Evolutionary conservation across 1,140 invertebrate species (phyloP).

Genomic region (Potamilus streckersoni): DNA sequence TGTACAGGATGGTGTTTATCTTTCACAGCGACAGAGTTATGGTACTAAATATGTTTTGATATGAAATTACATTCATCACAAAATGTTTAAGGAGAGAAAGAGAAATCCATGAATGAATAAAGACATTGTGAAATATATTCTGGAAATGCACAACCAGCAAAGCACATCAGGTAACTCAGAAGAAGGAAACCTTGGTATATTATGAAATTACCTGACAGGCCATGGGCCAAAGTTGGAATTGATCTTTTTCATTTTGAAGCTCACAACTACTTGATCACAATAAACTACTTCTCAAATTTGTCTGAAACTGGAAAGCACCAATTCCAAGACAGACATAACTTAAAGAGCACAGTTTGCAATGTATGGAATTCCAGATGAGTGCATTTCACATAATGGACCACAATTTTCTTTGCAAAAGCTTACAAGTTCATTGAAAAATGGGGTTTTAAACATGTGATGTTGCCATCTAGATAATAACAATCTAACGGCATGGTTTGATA

Average conservation of each 20-base stretch:
- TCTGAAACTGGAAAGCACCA: slow-evolving; percentile 23
- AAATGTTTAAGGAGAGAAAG: slow-evolving; percentile 23
- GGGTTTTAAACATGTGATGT: slow-evolving; percentile 34
- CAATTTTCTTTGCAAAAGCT: slow-evolving; percentile 37
- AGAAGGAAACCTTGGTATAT: slow-evolving; percentile 17
- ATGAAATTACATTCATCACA: too few relatives aligned
- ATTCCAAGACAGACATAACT: slow-evolving; percentile 6
- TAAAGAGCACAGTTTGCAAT: slow-evolving; percentile 33
- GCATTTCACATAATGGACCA: slow-evolving; percentile 35
- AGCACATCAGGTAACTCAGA: slow-evolving; percentile 5
- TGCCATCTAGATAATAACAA: too few relatives aligned
- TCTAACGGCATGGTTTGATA: too few relatives aligned
- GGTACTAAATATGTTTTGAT: slow-evolving; percentile 16
- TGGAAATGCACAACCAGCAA: slow-evolving; percentile 22
- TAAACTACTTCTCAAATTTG: slow-evolving; percentile 39
- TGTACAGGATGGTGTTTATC: slow-evolving; percentile 26
- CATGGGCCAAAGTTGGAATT: slow-evolving; percentile 29
- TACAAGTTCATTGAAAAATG: slow-evolving; percentile 30
- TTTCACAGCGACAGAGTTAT: slow-evolving; percentile 20
- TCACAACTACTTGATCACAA: slow-evolving; percentile 33
- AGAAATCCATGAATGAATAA: slow-evolving; percentile 23
- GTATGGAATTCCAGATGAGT: slow-evolving; percentile 32
- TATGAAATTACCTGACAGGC: slow-evolving; percentile 16
- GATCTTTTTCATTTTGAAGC: slow-evolving; percentile 38
- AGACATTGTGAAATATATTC: slow-evolving; percentile 24